Evolutionary conservation across 2,888 invertebrate species (phyloP), one percentile per base, ranked within the genome.

Genomic region (Mechanitis mazaeus): DNA sequence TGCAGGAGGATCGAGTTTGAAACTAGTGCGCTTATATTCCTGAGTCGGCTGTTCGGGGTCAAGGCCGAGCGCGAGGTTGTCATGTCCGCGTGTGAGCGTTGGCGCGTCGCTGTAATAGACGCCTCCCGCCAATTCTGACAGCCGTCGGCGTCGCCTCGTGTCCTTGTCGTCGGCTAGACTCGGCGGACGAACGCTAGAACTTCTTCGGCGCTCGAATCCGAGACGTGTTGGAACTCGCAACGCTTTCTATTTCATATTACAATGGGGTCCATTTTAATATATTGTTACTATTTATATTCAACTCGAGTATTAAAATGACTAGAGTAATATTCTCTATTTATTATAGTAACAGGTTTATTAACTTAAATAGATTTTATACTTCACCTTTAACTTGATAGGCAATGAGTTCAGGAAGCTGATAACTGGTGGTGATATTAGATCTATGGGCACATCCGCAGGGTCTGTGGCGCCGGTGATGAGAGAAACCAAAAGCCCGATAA

Each of bases 401-500:
- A 92, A 75, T 2, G 86, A 84, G 69, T 90, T 84, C 45, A 93
- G 80, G n/a, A 93, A 77, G 5, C 81, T 78, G 53, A 90, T 83
- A n/a, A 94, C 78, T 0, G 94, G 93, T 9, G 95, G 94, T 59
- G 94, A 93, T 58, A 94, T 85, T 5, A 94, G 85, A 70, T 93
- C 92, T n/a, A 92, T 91, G 67, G 94, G 92, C 1, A 95, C 87
- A 12, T 91, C 87, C 0, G 91, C 85, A 0, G 93, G 93, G 72
- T 94, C 89, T 54, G 92, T 92, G 50, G 87, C 80, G 1, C 93
- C 93, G 0, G 94, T 94, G 31, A 92, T 71, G 35, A 93, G 87
- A n/a, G 97, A 96, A 46, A 94, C 93, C 2, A 93, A 60, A 54
- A 95, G 83, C 0, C 97, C 97, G 11, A 95, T 85, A 11, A 95